Base-by-base conservation (phyloP, 37 sponge, comb jelly and placozoan genomes). In the Haliclona indistincta region DNA sequence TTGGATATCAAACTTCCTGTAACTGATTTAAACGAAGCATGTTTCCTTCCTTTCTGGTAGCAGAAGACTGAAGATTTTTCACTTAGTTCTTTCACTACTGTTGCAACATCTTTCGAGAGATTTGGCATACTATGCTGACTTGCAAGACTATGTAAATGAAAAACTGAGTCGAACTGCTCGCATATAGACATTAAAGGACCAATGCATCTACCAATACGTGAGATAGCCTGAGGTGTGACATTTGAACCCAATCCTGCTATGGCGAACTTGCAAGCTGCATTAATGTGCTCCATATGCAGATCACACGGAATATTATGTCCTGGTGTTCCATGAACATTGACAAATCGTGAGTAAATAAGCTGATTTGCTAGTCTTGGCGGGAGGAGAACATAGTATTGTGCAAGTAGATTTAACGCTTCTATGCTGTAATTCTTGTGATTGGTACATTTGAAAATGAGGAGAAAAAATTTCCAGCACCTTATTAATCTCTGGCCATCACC, bases 241-340 rank as follows among this genome's bases (percentile, higher is more conserved):
- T 73, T 73, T 8, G 73, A 36, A 33, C 73, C 73, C 39, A 73
- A 54, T 4, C 29, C 37, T 22, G 22, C 3, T 15, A 73, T 30
- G 25, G 40, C 47, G 6, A 11, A 33, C 54, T 73, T 73, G 19
- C 55, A 51, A 19, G 29, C 17, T 30, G 37, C 54, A 54, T 73
- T 54, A 8, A 52, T 35, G 58, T 30, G 22, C 4, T 15, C 49
- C 49, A 47, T 47, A 47, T 47, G 49, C 13, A 76, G 65, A 43
- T 76, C 77, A 47, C 34, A 34, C 32, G 77, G 77, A 17, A 78
- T 67, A 36, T 78, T 78, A 2, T 28, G 56, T 1, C 79, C 79
- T 0, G 22, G 20, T 1, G 25, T 20, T 2, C 60, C 60, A 30
- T 80, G 67, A 0, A 44, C 36, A 39, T 80, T 80, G 38, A 80